phyloP scores from a whole-genome alignment of 2,113 vertebrate genomes.

The Sula dactylatra region DNA sequence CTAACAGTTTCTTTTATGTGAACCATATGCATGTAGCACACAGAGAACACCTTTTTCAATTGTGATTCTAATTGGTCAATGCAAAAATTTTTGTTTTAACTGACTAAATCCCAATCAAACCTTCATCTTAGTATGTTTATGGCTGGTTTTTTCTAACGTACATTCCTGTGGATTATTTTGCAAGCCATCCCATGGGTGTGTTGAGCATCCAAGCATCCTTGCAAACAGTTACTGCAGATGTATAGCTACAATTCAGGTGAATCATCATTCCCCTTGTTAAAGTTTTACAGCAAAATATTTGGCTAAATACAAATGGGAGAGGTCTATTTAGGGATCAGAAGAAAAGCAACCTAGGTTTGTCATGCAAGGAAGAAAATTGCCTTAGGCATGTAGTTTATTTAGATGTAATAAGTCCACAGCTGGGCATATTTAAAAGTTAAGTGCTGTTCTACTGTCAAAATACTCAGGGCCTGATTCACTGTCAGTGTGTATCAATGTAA shows the following conservation, averaged over 20 bases:
- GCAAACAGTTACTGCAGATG: constrained; percentile 15
- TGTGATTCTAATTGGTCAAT: not conserved
- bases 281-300: constrained; percentile 53
- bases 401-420: constrained; percentile 43
- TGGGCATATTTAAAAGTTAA: constrained; percentile 37
- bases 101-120: constrained; percentile 1
- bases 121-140: constrained; percentile 4
- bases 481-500: not conserved
- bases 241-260: constrained; percentile 49
- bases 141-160: not conserved
- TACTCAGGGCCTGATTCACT: not conserved
- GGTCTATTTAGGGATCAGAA: constrained; percentile 37
- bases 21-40: not conserved
- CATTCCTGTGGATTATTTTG: constrained; percentile 65
- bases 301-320: constrained; percentile 17
- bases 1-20: not conserved
- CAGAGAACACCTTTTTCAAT: not conserved
- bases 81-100: constrained; percentile 27
- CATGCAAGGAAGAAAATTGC: constrained; percentile 36
- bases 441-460: not conserved
- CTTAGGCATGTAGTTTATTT: constrained; percentile 45
- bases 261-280: constrained; percentile 58
- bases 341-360: constrained; percentile 16
- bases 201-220: constrained; percentile 36
- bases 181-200: constrained; percentile 24